These are phyloP conservation scores for Halichondria panicea DNA, from an alignment of 37 sponge, comb jelly and placozoan species.

Conservation along the genomic window DNA sequence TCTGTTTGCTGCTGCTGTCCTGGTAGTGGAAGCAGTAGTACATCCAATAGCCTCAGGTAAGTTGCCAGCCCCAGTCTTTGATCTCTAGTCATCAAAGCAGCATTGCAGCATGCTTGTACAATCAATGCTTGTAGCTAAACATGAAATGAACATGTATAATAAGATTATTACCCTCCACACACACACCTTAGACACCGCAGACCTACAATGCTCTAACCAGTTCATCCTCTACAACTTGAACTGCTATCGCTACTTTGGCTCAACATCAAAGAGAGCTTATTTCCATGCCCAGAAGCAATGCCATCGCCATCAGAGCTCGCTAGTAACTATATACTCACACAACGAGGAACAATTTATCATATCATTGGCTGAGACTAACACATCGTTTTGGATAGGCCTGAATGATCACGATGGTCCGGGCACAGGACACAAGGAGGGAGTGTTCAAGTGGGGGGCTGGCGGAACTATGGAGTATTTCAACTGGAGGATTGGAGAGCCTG, in stretches of 20 bases:
- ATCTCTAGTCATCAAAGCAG: too few relatives aligned
- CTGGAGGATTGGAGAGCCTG: slow-evolving; percentile 58
- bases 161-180: too few relatives aligned
- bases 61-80: too few relatives aligned
- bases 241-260: slow-evolving; percentile 57
- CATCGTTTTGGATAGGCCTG: slow-evolving; percentile 61
- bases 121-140: background rate
- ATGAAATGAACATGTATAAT: too few relatives aligned
- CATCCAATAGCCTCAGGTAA: too few relatives aligned
- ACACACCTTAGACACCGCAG: too few relatives aligned
- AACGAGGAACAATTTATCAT: slow-evolving; percentile 53
- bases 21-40: too few relatives aligned
- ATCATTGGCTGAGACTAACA: slow-evolving; percentile 13
- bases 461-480: background rate
- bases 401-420: slow-evolving; percentile 30
- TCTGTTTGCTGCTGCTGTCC: background rate
- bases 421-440: slow-evolving; percentile 11
- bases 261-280: background rate
- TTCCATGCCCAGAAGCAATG: slow-evolving; percentile 44
- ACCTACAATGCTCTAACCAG: slow-evolving; percentile 11
- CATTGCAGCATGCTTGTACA: too few relatives aligned
- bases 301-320: slow-evolving; percentile 2
- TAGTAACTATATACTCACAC: slow-evolving; percentile 28
- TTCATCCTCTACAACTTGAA: slow-evolving; percentile 18
- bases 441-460: slow-evolving; percentile 55